phyloP scores from a whole-genome alignment of 2,888 invertebrate genomes.

The Drosophila acutilabella region DNA sequence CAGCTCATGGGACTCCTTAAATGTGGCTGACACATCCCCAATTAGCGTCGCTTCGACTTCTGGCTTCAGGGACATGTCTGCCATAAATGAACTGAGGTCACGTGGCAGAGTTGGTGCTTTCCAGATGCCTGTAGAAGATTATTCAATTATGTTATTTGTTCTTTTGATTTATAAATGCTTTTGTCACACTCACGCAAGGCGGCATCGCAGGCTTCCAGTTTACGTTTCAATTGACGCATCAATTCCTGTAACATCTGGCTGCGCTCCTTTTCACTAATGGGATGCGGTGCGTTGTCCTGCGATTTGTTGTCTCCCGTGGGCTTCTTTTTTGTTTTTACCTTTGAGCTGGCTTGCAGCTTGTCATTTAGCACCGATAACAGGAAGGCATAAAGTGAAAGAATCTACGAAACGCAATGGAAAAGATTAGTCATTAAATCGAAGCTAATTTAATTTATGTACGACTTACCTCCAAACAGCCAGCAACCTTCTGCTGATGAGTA shows the following conservation, averaged over 20 bases:
- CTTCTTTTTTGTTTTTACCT: conserved; percentile 76
- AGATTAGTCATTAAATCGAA: background rate
- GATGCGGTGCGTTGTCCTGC: conserved; percentile 52
- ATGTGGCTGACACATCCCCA: conserved; percentile 82
- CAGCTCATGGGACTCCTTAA: conserved; percentile 84
- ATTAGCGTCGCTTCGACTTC: conserved; percentile 83
- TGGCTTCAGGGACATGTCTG: conserved; percentile 84
- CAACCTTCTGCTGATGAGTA: conserved; percentile 86
- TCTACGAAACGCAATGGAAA: conserved; percentile 64
- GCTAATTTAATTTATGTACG: rapidly evolving
- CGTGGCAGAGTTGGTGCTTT: conserved; percentile 81
- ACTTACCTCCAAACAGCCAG: conserved; percentile 88
- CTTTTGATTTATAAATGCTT: too few species aligned
- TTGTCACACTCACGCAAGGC: conserved; percentile 77
- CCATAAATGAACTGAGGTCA: conserved; percentile 83
- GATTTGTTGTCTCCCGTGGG: conserved; percentile 58
- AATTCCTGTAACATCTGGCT: conserved; percentile 82
- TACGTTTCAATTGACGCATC: conserved; percentile 83
- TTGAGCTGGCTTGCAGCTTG: conserved; percentile 80
- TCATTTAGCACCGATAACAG: conserved; percentile 83
- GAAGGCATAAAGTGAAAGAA: conserved; percentile 84
- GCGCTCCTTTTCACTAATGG: conserved; percentile 83
- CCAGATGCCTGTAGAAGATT: conserved; percentile 75
- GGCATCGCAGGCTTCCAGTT: conserved; percentile 82
- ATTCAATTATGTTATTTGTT: too few species aligned